Percentiles rank a stretch among this genome's conserved stretches.
phyloP scores from a whole-genome alignment of 2,888 invertebrate genomes.

The Amiota minor region DNA sequence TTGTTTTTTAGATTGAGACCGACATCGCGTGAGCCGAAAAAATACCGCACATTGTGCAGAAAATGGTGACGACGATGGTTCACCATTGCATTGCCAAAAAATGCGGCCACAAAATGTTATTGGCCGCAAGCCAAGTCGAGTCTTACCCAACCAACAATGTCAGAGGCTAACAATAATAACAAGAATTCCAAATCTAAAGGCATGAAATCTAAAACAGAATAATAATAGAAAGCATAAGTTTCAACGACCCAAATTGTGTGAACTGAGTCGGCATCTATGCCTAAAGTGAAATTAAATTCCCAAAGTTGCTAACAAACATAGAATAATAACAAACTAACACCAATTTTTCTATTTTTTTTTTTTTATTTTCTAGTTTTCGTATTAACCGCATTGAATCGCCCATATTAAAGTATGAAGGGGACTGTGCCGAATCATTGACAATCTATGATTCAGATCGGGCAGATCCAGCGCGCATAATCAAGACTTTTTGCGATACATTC shows the following conservation, averaged over 20 bases:
- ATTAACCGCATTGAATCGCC: slow-evolving; percentile 92
- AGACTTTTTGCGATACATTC: slow-evolving; percentile 95
- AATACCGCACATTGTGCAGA: slow-evolving; percentile 12
- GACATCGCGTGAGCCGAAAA: background rate
- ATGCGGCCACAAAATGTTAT: background rate
- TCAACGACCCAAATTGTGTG: background rate
- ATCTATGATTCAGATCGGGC: slow-evolving; percentile 91
- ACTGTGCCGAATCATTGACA: slow-evolving; percentile 92
- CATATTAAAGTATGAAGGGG: slow-evolving; percentile 87
- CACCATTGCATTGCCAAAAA: background rate
- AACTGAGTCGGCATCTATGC: background rate
- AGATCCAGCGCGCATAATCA: slow-evolving; percentile 91
- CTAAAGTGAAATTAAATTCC: slow-evolving; percentile 22
- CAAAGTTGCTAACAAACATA: slow-evolving; percentile 1
- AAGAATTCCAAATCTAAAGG: background rate
- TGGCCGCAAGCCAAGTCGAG: slow-evolving; percentile 4
- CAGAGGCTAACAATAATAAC: background rate
- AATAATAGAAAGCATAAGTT: background rate
- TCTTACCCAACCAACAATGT: background rate
- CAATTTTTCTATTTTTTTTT: slow-evolving; percentile 1
- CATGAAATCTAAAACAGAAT: background rate
- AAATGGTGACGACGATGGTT: background rate
- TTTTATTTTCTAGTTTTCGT: slow-evolving; percentile 79
- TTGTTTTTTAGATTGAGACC: slow-evolving; percentile 6
- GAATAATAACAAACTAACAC: background rate